Evolutionary conservation across 2,797 vertebrate genomes (phyloP).

Genomic region (Taeniopygia guttata): DNA sequence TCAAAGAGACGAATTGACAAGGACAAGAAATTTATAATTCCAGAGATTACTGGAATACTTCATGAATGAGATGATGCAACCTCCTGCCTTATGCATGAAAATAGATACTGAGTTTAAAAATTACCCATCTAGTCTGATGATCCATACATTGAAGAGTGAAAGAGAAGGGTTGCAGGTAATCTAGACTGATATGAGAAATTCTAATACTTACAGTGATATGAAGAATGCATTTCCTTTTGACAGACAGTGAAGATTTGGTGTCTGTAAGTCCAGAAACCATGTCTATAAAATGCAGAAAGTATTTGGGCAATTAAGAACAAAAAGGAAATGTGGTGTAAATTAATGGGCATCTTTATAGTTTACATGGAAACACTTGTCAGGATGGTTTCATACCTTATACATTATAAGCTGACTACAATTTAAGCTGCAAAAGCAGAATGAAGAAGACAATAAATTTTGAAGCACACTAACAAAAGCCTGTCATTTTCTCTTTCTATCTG

Average conservation of each 20-base stretch:
- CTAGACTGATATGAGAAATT: background rate
- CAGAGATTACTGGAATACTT: background rate
- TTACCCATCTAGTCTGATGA: background rate
- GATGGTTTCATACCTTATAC: background rate
- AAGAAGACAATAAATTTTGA: background rate
- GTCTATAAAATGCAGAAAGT: background rate
- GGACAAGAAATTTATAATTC: background rate
- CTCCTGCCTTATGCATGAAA: background rate
- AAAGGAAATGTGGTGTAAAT: background rate
- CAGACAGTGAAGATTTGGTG: background rate
- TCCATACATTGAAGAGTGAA: background rate
- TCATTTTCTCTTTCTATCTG: background rate
- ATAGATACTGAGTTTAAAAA: background rate
- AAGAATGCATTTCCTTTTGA: background rate
- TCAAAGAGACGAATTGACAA: background rate
- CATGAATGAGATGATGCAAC: background rate
- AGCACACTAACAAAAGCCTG: background rate
- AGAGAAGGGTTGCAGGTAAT: background rate
- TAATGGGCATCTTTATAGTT: background rate
- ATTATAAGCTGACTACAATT: background rate
- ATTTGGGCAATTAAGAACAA: background rate
- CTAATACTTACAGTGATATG: accelerated
- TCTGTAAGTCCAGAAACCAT: background rate
- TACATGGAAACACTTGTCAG: background rate
- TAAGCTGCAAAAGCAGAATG: background rate